These are phyloP conservation scores for Scarus forsteni DNA, from an alignment of 2,797 vertebrate species.

Conservation along the genomic window DNA sequence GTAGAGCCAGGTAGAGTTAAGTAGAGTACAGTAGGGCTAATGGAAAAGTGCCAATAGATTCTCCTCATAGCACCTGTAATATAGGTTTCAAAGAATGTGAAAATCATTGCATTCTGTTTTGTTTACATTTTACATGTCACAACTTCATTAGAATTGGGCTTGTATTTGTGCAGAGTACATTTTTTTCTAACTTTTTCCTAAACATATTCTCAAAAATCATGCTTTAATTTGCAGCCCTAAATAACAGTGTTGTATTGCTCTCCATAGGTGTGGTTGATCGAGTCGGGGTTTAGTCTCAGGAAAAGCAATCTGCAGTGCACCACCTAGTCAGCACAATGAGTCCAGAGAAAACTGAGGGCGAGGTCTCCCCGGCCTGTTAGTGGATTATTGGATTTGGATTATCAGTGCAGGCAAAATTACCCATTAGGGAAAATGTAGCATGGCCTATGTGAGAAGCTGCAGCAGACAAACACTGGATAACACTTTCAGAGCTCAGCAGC, in stretches of 20 bases:
- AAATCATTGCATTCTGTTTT: too few species aligned
- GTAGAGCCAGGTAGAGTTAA: too few species aligned
- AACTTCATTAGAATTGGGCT: too few species aligned
- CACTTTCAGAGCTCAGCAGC: not conserved
- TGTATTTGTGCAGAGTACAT: too few species aligned
- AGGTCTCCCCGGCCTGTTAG: conserved; percentile 18
- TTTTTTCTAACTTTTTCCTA: too few species aligned
- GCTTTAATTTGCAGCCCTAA: not conserved
- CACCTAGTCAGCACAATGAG: conserved; percentile 12
- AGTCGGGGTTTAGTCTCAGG: not conserved
- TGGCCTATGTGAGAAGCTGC: conserved; percentile 7
- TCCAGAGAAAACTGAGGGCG: conserved; percentile 11
- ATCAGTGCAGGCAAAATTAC: conserved; percentile 55
- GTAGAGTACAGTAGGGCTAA: too few species aligned
- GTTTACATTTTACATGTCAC: too few species aligned
- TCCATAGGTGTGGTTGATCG: too few species aligned
- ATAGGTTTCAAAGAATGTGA: too few species aligned
- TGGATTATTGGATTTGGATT: conserved; percentile 69
- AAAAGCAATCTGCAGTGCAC: conserved; percentile 4
- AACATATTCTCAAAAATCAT: not conserved
- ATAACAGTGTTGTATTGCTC: too few species aligned
- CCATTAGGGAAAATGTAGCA: conserved; percentile 44
- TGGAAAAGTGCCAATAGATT: too few species aligned
- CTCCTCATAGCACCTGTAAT: too few species aligned
- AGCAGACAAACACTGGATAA: not conserved